Percentiles rank a stretch among this genome's conserved stretches.
phyloP scores from a whole-genome alignment of 1,140 invertebrate species.

The Bombus balteatus region DNA sequence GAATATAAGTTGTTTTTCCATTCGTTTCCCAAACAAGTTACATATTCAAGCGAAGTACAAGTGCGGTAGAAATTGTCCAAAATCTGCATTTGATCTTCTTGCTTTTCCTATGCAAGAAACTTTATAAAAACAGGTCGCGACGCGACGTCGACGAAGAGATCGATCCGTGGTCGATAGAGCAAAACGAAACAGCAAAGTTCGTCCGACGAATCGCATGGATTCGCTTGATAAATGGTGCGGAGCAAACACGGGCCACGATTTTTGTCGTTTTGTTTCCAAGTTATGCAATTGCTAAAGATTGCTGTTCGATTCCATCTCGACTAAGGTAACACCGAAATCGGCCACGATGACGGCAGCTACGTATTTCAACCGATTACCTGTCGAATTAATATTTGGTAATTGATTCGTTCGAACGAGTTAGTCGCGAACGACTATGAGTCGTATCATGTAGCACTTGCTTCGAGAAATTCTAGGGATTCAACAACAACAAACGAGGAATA shows the following conservation, averaged over 20 bases:
- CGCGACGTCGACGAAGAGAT: not conserved
- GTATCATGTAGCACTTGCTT: no score
- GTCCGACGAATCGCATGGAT: slow-evolving; percentile 5
- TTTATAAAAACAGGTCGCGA: not conserved
- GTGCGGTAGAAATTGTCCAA: not conserved
- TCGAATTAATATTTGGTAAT: no score
- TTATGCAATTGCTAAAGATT: slow-evolving; percentile 58
- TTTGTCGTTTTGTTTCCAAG: not conserved
- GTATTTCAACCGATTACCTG: not conserved
- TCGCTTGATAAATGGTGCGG: slow-evolving; percentile 37
- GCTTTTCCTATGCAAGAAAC: not conserved
- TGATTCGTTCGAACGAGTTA: no score
- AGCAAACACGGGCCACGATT: not conserved
- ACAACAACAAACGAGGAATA: no score
- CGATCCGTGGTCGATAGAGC: slow-evolving; percentile 20
- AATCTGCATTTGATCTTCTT: not conserved
- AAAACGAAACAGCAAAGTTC: slow-evolving; percentile 26
- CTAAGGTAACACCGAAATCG: not conserved
- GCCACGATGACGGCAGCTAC: not conserved
- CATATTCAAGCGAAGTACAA: no score
- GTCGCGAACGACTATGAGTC: no score
- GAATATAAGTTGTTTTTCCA: no score
- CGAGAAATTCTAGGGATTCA: no score
- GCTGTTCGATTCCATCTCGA: slow-evolving; percentile 6
- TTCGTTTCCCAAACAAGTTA: no score